Percentiles rank a stretch among this genome's conserved stretches.
These are phyloP conservation scores for Bradypodion ventrale DNA, from an alignment of 2,797 vertebrate species.

Conservation along the genomic window DNA sequence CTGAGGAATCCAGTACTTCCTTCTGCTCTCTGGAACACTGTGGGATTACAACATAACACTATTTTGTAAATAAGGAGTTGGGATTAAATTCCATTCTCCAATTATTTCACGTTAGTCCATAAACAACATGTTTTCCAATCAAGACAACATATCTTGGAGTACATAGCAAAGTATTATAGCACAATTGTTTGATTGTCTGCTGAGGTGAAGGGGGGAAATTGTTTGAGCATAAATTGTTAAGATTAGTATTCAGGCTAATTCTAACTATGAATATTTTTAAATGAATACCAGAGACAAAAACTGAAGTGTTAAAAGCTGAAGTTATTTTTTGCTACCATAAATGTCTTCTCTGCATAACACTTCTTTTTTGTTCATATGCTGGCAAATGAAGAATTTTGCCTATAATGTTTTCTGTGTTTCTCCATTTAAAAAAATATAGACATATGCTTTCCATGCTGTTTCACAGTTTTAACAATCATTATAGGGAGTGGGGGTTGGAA, in stretches of 20 bases:
- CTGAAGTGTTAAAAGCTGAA: background rate
- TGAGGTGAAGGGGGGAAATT: background rate
- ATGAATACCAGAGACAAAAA: background rate
- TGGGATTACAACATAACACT: too few relatives aligned
- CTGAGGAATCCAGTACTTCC: too few relatives aligned
- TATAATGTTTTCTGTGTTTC: background rate
- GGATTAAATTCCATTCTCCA: too few relatives aligned
- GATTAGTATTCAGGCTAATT: background rate
- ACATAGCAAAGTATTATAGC: background rate
- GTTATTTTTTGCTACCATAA: background rate
- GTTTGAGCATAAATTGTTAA: background rate
- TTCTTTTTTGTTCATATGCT: background rate
- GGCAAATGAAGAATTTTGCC: background rate
- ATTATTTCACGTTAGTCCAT: background rate
- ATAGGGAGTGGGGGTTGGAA: background rate
- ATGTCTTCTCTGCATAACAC: background rate
- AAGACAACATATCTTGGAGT: conserved; percentile 29
- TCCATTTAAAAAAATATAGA: background rate
- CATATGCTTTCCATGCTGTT: conserved; percentile 9
- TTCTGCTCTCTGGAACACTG: too few relatives aligned
- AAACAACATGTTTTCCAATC: background rate
- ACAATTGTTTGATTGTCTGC: background rate
- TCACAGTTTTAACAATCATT: conserved; percentile 1
- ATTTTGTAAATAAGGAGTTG: too few relatives aligned
- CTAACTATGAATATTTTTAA: background rate